Evolutionary conservation across 2,113 vertebrate species (phyloP).

Genomic region (Rhea pennata): DNA sequence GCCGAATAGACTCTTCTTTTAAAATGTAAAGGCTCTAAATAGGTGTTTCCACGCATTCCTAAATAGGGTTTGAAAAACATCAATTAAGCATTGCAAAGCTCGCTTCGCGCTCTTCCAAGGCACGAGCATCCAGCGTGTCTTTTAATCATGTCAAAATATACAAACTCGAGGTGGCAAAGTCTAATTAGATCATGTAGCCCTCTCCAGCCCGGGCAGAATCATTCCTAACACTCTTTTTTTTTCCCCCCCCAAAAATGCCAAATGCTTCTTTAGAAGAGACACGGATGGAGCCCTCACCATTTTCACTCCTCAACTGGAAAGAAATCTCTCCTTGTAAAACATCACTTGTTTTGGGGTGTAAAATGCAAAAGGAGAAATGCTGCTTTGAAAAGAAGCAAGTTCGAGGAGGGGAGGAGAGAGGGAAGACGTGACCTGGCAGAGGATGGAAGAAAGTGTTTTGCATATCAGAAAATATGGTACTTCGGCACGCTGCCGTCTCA

Average conservation of each 20-base stretch:
- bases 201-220: not conserved
- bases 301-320: not conserved
- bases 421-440: not conserved
- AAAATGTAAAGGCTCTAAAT: too few relatives aligned
- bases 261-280: not conserved
- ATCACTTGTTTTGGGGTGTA: not conserved
- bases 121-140: rapidly evolving
- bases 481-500: rapidly evolving
- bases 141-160: not conserved
- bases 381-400: not conserved
- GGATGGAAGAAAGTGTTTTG: not conserved
- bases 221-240: not conserved
- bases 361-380: not conserved
- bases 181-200: not conserved
- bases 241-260: not conserved
- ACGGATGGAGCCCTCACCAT: not conserved
- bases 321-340: not conserved
- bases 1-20: not conserved
- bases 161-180: not conserved
- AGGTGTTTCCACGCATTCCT: rapidly evolving
- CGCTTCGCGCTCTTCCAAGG: not conserved
- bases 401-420: not conserved
- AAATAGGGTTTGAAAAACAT: not conserved
- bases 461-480: rapidly evolving
- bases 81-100: not conserved